Conservation (phyloP, 1,140 invertebrate genomes). For the Nasonia longicornis region DNA sequence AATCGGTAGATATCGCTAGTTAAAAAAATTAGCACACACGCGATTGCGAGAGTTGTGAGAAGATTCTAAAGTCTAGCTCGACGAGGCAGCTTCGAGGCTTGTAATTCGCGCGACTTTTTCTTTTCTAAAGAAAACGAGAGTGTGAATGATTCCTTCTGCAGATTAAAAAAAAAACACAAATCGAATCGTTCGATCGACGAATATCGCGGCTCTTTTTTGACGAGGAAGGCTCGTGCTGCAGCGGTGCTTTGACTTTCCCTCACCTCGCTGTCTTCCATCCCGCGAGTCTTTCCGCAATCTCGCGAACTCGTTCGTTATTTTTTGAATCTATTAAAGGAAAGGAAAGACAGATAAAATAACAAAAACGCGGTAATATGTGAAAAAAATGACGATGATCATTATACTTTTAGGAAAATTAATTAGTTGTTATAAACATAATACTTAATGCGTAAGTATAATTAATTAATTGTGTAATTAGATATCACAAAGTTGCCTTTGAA, state of each 20-base stretch:
- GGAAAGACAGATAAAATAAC: neutral
- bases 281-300: slow-evolving; percentile 19
- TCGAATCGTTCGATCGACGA: slow-evolving; percentile 27
- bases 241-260: slow-evolving; percentile 29
- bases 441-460: slow-evolving; percentile 48
- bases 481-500: slow-evolving; percentile 49
- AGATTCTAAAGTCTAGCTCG: neutral
- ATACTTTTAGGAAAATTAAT: slow-evolving; percentile 48
- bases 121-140: slow-evolving; percentile 24
- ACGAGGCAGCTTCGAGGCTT: neutral
- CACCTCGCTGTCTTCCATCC: neutral
- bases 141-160: neutral
- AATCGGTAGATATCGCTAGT: slow-evolving; percentile 26
- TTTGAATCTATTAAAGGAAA: slow-evolving; percentile 43
- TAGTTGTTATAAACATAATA: slow-evolving; percentile 44
- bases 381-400: slow-evolving; percentile 37
- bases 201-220: slow-evolving; percentile 20
- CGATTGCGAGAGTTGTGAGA: neutral
- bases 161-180: neutral
- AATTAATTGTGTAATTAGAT: slow-evolving; percentile 49
- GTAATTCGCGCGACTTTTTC: slow-evolving; percentile 15
- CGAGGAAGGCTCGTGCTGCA: slow-evolving; percentile 20
- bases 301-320: slow-evolving; percentile 44
- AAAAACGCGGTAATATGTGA: slow-evolving; percentile 15
- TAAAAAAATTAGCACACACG: slow-evolving; percentile 2